Evolutionary conservation across 64 coral and sea anemone genomes (phyloP).

Genomic region (Hydrozoanthus tunicans): DNA sequence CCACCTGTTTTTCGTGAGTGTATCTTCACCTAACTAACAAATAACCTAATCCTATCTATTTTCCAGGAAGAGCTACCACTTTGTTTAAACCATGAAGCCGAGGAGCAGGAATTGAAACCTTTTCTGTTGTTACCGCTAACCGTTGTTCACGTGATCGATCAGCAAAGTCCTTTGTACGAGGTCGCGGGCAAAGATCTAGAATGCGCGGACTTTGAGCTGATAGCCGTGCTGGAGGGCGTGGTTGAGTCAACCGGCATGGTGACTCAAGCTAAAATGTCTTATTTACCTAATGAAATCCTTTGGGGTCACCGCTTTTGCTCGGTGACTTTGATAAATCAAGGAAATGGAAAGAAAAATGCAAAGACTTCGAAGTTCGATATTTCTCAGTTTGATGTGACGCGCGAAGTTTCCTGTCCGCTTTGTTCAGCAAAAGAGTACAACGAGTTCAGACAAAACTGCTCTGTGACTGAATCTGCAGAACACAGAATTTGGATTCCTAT

Average conservation of each 20-base stretch:
- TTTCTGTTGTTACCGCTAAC: slow-evolving; percentile 78
- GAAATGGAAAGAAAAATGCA: slow-evolving; percentile 1
- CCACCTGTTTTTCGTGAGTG: too few relatives aligned
- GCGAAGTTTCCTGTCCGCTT: neutral
- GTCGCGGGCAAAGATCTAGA: slow-evolving; percentile 66
- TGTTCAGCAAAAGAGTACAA: slow-evolving; percentile 18
- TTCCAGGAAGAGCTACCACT: slow-evolving; percentile 37
- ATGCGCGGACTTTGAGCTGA: slow-evolving; percentile 63
- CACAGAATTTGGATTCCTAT: slow-evolving; percentile 21
- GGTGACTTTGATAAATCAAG: slow-evolving; percentile 35
- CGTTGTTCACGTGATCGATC: slow-evolving; percentile 73
- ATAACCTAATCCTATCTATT: neutral
- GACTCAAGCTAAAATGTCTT: slow-evolving; percentile 77
- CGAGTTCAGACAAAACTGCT: slow-evolving; percentile 3
- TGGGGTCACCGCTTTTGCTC: slow-evolving; percentile 78
- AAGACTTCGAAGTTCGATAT: slow-evolving; percentile 39
- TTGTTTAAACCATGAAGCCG: slow-evolving; percentile 38
- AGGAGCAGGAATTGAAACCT: slow-evolving; percentile 58
- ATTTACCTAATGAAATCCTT: slow-evolving; percentile 74
- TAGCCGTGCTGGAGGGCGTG: slow-evolving; percentile 85
- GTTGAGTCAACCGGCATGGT: slow-evolving; percentile 89
- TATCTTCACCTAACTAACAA: too few relatives aligned
- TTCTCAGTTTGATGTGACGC: slow-evolving; percentile 8
- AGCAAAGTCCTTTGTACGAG: slow-evolving; percentile 79
- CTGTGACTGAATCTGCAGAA: neutral